Conservation (phyloP, 2,888 invertebrate species). For the Eutolmus rufibarbis region DNA sequence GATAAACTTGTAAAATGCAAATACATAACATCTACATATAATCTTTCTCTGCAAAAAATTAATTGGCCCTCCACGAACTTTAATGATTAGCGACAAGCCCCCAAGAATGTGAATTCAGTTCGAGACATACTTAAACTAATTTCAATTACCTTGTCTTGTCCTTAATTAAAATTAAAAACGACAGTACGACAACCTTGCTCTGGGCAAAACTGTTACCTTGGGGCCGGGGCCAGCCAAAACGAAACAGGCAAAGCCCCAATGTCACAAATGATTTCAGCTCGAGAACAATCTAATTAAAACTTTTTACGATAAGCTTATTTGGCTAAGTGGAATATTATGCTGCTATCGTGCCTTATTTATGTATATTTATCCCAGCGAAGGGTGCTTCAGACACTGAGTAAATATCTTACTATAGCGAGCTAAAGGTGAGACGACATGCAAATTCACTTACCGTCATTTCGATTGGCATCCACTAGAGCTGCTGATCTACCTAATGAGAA, state of each 20-base stretch:
- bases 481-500: constrained; percentile 24
- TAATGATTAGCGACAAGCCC: neutral
- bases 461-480: neutral
- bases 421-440: constrained; percentile 19
- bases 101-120: neutral
- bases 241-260: neutral
- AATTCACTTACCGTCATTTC: constrained; percentile 19
- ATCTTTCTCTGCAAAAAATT: neutral
- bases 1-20: too few relatives aligned
- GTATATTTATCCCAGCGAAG: constrained; percentile 3
- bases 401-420: neutral
- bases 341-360: constrained; percentile 25
- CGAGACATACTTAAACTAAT: neutral
- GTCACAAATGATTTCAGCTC: neutral
- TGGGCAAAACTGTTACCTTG: neutral
- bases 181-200: neutral
- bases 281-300: constrained; percentile 46
- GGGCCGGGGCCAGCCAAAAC: neutral
- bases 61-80: neutral
- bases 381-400: neutral
- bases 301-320: constrained; percentile 47
- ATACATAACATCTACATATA: too few relatives aligned
- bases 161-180: constrained; percentile 27
- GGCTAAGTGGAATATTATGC: constrained; percentile 48
- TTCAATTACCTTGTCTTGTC: neutral